Conservation (phyloP, 2,797 vertebrate species). For the Leontopithecus rosalia region DNA sequence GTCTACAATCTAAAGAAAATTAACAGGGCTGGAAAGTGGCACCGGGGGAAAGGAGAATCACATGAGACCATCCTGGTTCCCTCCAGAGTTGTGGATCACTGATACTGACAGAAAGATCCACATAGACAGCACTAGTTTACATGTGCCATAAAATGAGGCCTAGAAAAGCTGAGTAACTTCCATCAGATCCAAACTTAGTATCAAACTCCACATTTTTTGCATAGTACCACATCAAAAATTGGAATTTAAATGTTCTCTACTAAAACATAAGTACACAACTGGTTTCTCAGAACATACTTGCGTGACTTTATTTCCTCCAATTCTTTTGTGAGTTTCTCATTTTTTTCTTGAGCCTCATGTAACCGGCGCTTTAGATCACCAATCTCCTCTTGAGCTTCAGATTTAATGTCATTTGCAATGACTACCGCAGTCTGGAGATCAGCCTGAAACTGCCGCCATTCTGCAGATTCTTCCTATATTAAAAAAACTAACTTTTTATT, state of each 20-base stretch:
- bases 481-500: conserved; percentile 44
- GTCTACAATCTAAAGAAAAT: background rate
- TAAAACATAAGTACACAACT: background rate
- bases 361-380: conserved; percentile 94
- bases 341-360: conserved; percentile 94
- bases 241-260: background rate
- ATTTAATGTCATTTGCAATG: conserved; percentile 98
- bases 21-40: background rate
- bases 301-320: conserved; percentile 95
- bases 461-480: conserved; percentile 94
- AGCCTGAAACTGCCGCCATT: conserved; percentile 98
- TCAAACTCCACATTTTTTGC: background rate
- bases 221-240: background rate
- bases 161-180: background rate
- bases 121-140: background rate
- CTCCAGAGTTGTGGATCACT: accelerated
- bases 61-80: background rate
- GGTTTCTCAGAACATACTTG: conserved; percentile 88
- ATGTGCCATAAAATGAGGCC: background rate
- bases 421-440: conserved; percentile 97
- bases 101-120: background rate
- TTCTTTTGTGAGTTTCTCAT: conserved; percentile 95
- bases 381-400: conserved; percentile 97
- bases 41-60: background rate
- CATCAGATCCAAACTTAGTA: background rate